phyloP scores from a whole-genome alignment of 2,888 invertebrate species.

The Pseudoips prasinana region DNA sequence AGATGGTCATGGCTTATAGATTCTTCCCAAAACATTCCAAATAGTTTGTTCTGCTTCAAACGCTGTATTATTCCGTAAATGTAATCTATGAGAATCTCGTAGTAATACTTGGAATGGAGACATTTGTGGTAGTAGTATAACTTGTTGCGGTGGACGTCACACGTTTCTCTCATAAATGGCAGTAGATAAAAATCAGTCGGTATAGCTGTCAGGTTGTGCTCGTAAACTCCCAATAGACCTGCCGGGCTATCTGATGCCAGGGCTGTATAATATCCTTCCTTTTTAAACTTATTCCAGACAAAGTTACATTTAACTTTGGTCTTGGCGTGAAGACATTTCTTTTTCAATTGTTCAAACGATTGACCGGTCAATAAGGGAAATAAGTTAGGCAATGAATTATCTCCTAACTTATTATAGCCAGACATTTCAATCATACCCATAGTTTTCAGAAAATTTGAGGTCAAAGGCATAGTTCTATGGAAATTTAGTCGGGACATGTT shows the following conservation, averaged over 20 bases:
- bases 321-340: conserved; percentile 80
- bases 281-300: conserved; percentile 89
- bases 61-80: conserved; percentile 81
- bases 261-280: conserved; percentile 86
- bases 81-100: conserved; percentile 86
- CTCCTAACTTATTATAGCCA: conserved; percentile 95
- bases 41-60: conserved; percentile 82
- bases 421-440: conserved; percentile 87
- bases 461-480: conserved; percentile 89
- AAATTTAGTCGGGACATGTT: conserved; percentile 92
- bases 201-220: conserved; percentile 76
- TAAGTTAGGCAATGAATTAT: conserved; percentile 95
- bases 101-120: conserved; percentile 84
- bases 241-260: conserved; percentile 89
- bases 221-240: conserved; percentile 36
- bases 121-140: conserved; percentile 81
- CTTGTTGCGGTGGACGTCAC: conserved; percentile 33
- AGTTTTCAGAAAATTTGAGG: conserved; percentile 79
- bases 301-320: conserved; percentile 86
- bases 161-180: conserved; percentile 84
- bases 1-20: conserved; percentile 91
- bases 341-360: conserved; percentile 79
- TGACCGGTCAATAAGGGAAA: conserved; percentile 89
- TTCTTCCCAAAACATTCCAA: conserved; percentile 91
- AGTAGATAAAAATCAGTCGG: conserved; percentile 92